Base-by-base conservation (phyloP, 1,140 invertebrate genomes). In the Cyclina sinensis region DNA sequence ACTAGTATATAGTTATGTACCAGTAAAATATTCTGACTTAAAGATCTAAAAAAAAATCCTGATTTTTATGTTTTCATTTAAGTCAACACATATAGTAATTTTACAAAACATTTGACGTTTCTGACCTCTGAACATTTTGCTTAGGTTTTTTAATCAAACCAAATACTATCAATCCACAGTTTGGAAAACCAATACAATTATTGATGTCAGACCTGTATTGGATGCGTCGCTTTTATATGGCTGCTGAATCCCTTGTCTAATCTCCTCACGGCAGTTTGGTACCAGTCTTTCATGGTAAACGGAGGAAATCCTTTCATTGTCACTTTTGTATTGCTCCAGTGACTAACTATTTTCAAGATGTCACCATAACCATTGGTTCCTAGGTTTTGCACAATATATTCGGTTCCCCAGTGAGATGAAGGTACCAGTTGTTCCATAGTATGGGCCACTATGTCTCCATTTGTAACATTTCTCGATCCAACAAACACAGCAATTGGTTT, bases 341-440 rank as follows among this genome's bases (percentile, higher is more conserved):
- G 35, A 24, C 70, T 59, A 1, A 59, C 43, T 24, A 87, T 65
- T 70, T 68, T 80, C 18, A 87, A 21, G 1, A 87, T 80, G n/a
- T 87, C 85, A 32, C 85, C 85, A 37, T 87, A 80, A 35, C 35
- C 59, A 27, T 39, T 80, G 35, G 24, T 78, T 12, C 57, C 43
- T 16, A 78, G 30, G 9, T 37, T 37, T 24, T 16, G 4, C 0
- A 80, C 85, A 12, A 70, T 30, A 80, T 39, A 87, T 54, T 87
- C 85, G 27, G 74, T 68, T 37, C 85, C 85, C 85, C 85, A 87
- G 32, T 87, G 76, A 24, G 73, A 87, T 35, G 73, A 43, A 5
- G 85, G 85, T 37, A 78, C 76, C 57, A 87, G 57, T 39, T 87
- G 85, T 65, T 87, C 85, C 21, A 87, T 32, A 2, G 85, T 87